Evolutionary conservation across 1,140 invertebrate species (phyloP).

Genomic region (Nasonia longicornis): DNA sequence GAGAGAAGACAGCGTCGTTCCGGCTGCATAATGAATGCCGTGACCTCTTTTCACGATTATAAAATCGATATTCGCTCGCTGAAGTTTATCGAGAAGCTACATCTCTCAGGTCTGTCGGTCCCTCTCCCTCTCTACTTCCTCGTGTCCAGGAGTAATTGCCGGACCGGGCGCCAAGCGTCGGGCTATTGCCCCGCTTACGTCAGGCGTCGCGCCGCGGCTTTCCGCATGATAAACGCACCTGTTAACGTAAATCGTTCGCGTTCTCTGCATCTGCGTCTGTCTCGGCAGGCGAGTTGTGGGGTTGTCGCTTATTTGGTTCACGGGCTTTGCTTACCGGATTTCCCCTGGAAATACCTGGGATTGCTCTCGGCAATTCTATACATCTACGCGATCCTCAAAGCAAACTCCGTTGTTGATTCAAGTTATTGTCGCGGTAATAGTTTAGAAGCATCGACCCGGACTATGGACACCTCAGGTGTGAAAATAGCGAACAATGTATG

Average conservation of each 20-base stretch:
- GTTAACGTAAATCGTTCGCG: slow-evolving; percentile 25
- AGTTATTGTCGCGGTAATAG: too few relatives aligned
- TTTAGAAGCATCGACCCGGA: background rate
- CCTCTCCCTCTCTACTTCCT: slow-evolving; percentile 14
- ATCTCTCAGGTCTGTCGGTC: slow-evolving; percentile 48
- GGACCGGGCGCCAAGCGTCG: background rate
- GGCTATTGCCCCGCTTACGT: slow-evolving; percentile 37
- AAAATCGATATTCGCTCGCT: slow-evolving; percentile 54
- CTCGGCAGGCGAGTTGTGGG: background rate
- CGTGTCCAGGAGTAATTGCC: slow-evolving; percentile 35
- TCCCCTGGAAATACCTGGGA: too few relatives aligned
- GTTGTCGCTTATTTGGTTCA: background rate
- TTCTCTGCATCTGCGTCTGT: background rate
- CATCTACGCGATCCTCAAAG: too few relatives aligned
- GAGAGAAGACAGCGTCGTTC: background rate
- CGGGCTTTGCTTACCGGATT: too few relatives aligned
- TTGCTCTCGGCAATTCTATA: too few relatives aligned
- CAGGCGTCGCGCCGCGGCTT: background rate
- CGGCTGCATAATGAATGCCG: slow-evolving; percentile 42
- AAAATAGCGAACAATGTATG: background rate
- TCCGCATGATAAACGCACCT: slow-evolving; percentile 26
- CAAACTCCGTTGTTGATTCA: background rate
- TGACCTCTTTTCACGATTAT: slow-evolving; percentile 57
- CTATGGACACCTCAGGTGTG: background rate
- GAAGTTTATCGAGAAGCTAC: slow-evolving; percentile 56